Base-by-base conservation (phyloP, 1,140 invertebrate genomes). In the Aphelinus certus region DNA sequence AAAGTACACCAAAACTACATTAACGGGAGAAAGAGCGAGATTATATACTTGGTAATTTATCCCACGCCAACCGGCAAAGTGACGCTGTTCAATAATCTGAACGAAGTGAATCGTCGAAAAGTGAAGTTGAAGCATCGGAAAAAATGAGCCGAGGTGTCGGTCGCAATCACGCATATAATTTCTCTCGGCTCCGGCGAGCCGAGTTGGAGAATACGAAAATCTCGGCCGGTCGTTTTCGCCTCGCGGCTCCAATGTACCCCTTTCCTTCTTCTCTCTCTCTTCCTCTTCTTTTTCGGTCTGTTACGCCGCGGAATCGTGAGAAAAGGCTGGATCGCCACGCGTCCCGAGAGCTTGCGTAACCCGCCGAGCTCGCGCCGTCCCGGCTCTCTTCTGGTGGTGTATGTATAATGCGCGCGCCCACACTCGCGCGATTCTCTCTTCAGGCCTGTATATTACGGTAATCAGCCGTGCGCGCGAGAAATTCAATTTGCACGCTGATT, bases 401-500 rank as follows among this genome's bases (percentile, higher is more conserved):
- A 53, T 53, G 51, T 53, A 53, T 53, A 26, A 7, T 60, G 26
- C 57, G 26, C 26, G n/a, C 26, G 26, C 57, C 5, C n/a, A 60
- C 7, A 60, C 57, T 26, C 61, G 10, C 43, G 45, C 51, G 4
- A 63, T 57, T 69, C 51, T 63, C 7, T 62, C 55, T n/a, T 26
- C 26, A 26, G 53, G 62, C n/a, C 63, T 49, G 26, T 26, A 42
- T 4, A 64, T 71, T 71, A 64, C 43, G 43, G 55, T 57, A 72
- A 72, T 58, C 62, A 49, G 9, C 42, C 58, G 62, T 63, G 72
- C 58, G 62, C 57, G 72, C 65, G 66, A 74, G 66, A 69, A 74
- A 74, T 74, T 69, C 73, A 64, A 69, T 74, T 74, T 74, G 73
- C 49, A 49, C 48, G 5, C 46, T 68, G 57, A 73, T 73, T 71